Base-by-base conservation (phyloP, 2,797 vertebrate genomes). In the Dendrocincla tyrannina region DNA sequence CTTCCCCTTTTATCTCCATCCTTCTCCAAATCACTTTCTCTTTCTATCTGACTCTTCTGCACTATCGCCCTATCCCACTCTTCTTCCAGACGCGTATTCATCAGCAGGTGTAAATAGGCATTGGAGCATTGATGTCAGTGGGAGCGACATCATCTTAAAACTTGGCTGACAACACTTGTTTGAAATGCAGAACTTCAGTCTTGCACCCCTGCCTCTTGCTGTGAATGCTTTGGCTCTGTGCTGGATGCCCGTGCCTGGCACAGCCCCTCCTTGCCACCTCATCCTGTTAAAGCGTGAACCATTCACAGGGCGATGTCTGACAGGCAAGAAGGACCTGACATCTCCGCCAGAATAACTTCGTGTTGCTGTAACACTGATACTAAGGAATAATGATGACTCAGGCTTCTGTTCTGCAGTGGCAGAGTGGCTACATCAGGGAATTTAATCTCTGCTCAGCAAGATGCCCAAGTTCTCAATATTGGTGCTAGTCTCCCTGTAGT, bases 141-240 rank as follows among this genome's bases (percentile, higher is more conserved):
- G 52, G 35, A 81, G 62, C 2, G 0, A 73, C 25, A 69, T 66
- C 87, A 91, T 89, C 87, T 84, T n/a, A 93, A 93, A 92, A 13
- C 24, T 63, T 59, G 73, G 20, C 72, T 77, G 82, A 75, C 87
- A 62, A 3, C 37, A 22, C 41, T 75, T 52, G 63, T 92, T 93
- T 96, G 88, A 96, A 96, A 84, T 92, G 92, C 88, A 95, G 94
- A 84, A 75, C 81, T 37, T 39, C 83, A 56, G 91, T 93, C 95
- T 90, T 56, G 67, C 83, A 81, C 82, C 64, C 28, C 77, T 86
- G 87, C 42, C 60, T 58, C 69, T 75, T 19, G 7, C 24, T 27
- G 39, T 8, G 88, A 81, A 11, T 0, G 1, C 44, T 87, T 53
- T 56, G 33, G 33, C 68, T 17, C 25, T 30, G 33, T 1, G 4